Conservation (phyloP, 92 coral and sea anemone genomes). For the Phenganax marumi region DNA sequence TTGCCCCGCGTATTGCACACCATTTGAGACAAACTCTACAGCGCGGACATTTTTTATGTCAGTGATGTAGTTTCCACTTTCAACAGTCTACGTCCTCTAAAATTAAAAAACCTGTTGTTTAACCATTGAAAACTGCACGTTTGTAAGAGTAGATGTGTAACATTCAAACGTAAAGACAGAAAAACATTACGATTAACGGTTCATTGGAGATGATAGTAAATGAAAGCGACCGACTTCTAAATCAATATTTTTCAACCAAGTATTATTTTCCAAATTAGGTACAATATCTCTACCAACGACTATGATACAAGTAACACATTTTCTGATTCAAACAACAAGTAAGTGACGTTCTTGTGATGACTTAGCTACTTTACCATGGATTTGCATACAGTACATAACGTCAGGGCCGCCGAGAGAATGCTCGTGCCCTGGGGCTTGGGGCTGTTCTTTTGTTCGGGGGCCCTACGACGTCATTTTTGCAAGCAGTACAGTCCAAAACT, state of each 20-base stretch:
- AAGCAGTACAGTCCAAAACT: no score
- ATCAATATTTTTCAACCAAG: no score
- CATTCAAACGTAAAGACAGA: no score
- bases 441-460: no score
- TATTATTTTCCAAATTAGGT: slow-evolving; percentile 42
- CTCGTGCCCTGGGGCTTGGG: no score
- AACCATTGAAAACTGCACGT: not conserved
- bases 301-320: slow-evolving; percentile 82
- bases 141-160: no score
- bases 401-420: no score
- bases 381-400: no score
- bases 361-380: no score
- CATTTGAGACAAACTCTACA: not conserved
- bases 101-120: not conserved
- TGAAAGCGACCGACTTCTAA: no score
- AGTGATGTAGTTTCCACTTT: not conserved
- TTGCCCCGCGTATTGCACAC: not conserved
- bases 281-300: slow-evolving; percentile 88
- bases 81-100: not conserved
- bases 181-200: not conserved
- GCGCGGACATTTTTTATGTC: not conserved
- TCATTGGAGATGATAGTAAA: no score
- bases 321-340: slow-evolving; percentile 73
- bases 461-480: no score
- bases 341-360: slow-evolving; percentile 33